Base-by-base conservation (phyloP, 2,888 invertebrate genomes). In the Ernsta delagoae region DNA sequence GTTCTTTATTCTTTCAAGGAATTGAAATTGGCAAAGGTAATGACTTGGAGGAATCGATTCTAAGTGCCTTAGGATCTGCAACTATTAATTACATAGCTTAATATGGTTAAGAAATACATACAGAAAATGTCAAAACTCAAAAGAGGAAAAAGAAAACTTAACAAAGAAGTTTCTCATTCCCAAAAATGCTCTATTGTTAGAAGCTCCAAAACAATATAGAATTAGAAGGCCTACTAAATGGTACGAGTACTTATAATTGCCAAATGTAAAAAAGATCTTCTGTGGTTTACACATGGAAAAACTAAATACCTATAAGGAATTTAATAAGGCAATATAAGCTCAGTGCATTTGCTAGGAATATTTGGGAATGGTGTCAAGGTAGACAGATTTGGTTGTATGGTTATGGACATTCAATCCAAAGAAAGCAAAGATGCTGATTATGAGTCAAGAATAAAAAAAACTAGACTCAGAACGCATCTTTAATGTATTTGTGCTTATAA, bases 361-460 rank as follows among this genome's bases (percentile, higher is more conserved):
- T 45, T 45, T 45, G 45, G 45, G 5, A 45, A 45, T 45, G 45
- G 45, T 45, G 45, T 45, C 5, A 45, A n/a, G 45, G n/a, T 45
- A 45, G 45, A 45, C n/a, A 45, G 1, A 45, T 45, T 45, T 45
- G 45, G 45, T 45, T 45, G 45, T 45, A 9, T 45, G 45, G n/a
- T 45, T 45, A 45, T 45, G n/a, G n/a, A 45, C 45, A 45, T 45
- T n/a, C 45, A 45, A n/a, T 45, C 45, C 45, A 45, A 45, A 45
- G 45, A 45, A n/a, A 45, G n/a, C 4, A 45, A 45, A 45, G 45
- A 45, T 45, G 45, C 45, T n/a, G 45, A 45, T n/a, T 45, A 45
- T 45, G 45, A 45, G 45, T 45, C 45, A 9, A n/a, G 45, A 45
- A n/a, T 45, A n/a, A 45, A 45, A 45, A 45, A 45, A 45, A 4